Conservation (phyloP, 2,797 vertebrate genomes). For the Myoxocephalus aenaeus region DNA sequence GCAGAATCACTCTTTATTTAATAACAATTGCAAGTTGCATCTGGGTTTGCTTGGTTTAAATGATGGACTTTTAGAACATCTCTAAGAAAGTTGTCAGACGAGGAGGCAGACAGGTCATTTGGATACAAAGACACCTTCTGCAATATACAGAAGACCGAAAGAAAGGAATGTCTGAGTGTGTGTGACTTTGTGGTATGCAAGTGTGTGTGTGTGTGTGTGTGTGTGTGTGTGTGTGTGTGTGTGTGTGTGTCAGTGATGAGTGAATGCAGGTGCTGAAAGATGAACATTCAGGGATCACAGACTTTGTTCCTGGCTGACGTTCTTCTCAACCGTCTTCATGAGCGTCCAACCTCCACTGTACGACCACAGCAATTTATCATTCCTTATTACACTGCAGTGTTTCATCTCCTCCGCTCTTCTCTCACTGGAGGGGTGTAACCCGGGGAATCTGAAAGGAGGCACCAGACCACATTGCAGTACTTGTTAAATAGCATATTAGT, state of each 20-base stretch:
- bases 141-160: slow-evolving; percentile 22
- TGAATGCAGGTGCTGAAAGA: slow-evolving; percentile 19
- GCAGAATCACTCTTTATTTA: background rate
- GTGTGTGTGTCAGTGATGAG: slow-evolving; percentile 5
- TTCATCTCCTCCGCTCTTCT: background rate
- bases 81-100: background rate
- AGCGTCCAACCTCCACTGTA: background rate
- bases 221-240: slow-evolving; percentile 14
- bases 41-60: background rate
- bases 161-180: slow-evolving; percentile 10
- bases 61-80: background rate
- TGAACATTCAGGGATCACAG: slow-evolving; percentile 15
- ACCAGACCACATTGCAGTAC: background rate
- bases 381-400: background rate
- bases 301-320: background rate
- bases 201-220: slow-evolving; percentile 8
- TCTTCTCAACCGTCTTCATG: background rate
- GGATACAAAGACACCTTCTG: slow-evolving; percentile 35
- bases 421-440: background rate
- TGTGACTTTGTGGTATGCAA: background rate
- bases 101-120: slow-evolving; percentile 72
- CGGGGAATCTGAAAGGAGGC: background rate
- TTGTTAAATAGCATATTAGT: background rate
- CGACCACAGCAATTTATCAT: background rate
- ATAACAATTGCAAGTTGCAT: background rate